Evolutionary conservation across 2,797 vertebrate species (phyloP).

Genomic region (Coilia nasus): DNA sequence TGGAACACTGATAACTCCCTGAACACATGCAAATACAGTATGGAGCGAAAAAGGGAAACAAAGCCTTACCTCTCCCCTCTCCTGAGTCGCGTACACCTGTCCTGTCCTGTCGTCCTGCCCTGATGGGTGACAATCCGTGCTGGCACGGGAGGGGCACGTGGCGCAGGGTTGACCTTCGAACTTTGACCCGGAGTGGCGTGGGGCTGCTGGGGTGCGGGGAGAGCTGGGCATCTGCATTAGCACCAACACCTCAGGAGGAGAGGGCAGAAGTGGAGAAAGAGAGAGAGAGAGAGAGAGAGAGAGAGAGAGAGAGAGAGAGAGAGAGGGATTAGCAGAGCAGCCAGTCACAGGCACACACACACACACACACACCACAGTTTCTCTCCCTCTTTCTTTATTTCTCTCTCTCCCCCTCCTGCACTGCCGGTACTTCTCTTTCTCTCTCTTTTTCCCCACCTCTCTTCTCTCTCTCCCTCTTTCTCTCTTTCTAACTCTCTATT

Average conservation of each 20-base stretch:
- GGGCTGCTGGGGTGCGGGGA: neutral
- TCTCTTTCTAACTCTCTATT: neutral
- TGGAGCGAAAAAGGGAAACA: neutral
- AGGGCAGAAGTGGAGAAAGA: neutral
- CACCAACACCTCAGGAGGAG: neutral
- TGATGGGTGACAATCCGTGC: neutral
- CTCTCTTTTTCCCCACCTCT: neutral
- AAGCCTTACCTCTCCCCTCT: neutral
- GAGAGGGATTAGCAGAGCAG: neutral
- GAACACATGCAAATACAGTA: no score
- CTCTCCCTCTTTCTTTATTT: neutral
- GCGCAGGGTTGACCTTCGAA: no score
- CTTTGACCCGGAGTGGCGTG: neutral
- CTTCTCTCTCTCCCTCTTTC: neutral
- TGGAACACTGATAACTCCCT: neutral
- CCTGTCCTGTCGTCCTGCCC: neutral
- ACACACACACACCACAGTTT: neutral
- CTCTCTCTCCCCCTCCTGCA: no score
- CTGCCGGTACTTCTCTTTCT: neutral
- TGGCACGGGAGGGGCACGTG: neutral
- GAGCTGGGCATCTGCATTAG: neutral
- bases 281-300: neutral
- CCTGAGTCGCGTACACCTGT: neutral
- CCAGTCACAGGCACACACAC: neutral
- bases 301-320: no score